These are phyloP conservation scores for Drosophila monieri DNA, from an alignment of 2,888 invertebrate species.

Conservation along the genomic window DNA sequence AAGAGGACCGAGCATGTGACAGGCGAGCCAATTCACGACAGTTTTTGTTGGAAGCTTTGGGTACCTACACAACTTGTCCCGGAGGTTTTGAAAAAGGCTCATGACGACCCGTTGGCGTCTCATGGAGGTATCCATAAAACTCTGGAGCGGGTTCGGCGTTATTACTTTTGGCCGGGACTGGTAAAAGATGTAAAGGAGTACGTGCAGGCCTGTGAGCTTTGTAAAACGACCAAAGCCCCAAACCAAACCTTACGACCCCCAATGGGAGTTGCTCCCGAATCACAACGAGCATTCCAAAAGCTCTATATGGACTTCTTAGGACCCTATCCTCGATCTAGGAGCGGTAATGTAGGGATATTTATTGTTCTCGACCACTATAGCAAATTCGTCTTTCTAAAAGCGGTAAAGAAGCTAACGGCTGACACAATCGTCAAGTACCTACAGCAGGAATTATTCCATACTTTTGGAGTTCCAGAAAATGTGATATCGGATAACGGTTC, in stretches of 20 bases:
- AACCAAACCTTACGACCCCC: background rate
- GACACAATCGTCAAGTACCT: background rate
- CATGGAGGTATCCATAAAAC: too few relatives aligned
- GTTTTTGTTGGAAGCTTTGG: too few relatives aligned
- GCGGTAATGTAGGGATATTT: background rate
- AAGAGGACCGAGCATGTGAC: too few relatives aligned
- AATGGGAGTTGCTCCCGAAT: background rate
- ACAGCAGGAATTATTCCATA: conserved; percentile 1
- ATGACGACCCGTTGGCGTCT: too few relatives aligned
- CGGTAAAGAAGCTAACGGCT: too few relatives aligned
- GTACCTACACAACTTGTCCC: too few relatives aligned
- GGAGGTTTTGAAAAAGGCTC: too few relatives aligned
- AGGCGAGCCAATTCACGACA: too few relatives aligned
- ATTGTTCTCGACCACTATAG: background rate
- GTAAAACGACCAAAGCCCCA: background rate
- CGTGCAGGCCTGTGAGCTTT: too few relatives aligned
- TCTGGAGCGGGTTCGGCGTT: too few relatives aligned
- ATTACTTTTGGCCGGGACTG: background rate
- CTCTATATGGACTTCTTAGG: background rate
- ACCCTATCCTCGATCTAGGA: background rate
- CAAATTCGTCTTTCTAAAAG: background rate
- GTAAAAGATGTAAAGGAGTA: background rate
- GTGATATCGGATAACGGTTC: background rate
- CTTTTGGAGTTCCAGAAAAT: conserved; percentile 1
- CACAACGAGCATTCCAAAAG: background rate